Evolutionary conservation across 2,888 invertebrate genomes (phyloP).

Genomic region (Seladonia tumulorum): DNA sequence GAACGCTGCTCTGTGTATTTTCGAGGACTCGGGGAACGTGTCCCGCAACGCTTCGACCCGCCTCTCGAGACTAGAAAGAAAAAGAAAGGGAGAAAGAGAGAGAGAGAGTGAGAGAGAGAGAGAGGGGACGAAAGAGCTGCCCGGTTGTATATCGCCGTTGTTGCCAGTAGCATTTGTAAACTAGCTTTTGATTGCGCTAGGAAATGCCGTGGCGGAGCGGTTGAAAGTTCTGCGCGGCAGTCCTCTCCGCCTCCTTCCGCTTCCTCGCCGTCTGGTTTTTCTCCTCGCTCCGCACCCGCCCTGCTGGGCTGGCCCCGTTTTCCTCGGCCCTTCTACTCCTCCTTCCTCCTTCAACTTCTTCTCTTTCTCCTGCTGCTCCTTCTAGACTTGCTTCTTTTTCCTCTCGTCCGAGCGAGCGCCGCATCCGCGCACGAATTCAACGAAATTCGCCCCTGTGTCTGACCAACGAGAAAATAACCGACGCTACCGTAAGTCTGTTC

Average conservation of each 20-base stretch:
- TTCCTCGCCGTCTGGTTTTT: slow-evolving; percentile 17
- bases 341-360: neutral
- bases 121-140: slow-evolving; percentile 9
- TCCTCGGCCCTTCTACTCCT: neutral
- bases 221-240: slow-evolving; percentile 63
- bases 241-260: slow-evolving; percentile 22
- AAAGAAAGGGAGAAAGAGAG: no score
- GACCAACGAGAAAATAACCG: slow-evolving; percentile 76
- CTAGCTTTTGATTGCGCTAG: slow-evolving; percentile 77
- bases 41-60: slow-evolving; percentile 18
- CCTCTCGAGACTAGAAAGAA: neutral
- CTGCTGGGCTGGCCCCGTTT: neutral
- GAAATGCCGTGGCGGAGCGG: slow-evolving; percentile 67
- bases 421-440: slow-evolving; percentile 59
- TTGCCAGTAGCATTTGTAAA: slow-evolving; percentile 75
- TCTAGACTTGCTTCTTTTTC: slow-evolving; percentile 34
- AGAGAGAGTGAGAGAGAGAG: no score
- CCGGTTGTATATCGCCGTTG: slow-evolving; percentile 59
- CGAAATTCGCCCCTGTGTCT: slow-evolving; percentile 67
- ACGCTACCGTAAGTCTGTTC: slow-evolving; percentile 68
- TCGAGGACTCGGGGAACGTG: slow-evolving; percentile 16
- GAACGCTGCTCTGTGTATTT: slow-evolving; percentile 41
- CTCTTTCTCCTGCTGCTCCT: neutral
- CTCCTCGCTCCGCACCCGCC: neutral
- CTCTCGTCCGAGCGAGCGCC: slow-evolving; percentile 43